A percentile compares a stretch with the other conserved stretches of the same genome.
Conservation (phyloP, 2,113 vertebrate species). For the Microtus richardsoni region DNA sequence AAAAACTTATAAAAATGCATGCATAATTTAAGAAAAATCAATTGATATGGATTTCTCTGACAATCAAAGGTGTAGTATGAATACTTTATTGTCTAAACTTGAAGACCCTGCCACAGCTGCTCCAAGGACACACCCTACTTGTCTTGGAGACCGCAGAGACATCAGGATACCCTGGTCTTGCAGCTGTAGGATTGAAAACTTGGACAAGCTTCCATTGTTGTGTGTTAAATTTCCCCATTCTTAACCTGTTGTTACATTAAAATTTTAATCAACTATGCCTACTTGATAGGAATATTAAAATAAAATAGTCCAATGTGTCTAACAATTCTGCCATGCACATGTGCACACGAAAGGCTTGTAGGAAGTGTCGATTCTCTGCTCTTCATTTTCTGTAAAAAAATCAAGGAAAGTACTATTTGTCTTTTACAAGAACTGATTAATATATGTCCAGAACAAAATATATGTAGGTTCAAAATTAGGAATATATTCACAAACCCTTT, state of each 20-base stretch:
- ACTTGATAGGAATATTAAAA: background rate
- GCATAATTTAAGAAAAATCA: constrained; percentile 78
- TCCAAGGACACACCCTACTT: constrained; percentile 42
- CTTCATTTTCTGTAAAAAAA: constrained; percentile 35
- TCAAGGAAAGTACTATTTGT: background rate
- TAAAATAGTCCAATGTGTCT: constrained; percentile 1
- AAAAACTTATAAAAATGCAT: constrained; percentile 75
- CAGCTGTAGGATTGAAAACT: constrained; percentile 34
- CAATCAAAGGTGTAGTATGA: constrained; percentile 78
- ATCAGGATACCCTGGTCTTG: constrained; percentile 34
- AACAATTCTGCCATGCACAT: background rate
- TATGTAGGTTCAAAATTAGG: background rate
- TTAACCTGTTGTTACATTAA: constrained; percentile 1
- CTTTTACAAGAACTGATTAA: background rate
- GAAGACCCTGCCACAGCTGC: constrained; percentile 9
- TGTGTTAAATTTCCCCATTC: background rate
- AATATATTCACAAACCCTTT: background rate
- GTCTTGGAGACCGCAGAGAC: constrained; percentile 31
- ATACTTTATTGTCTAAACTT: constrained; percentile 74
- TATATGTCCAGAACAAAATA: background rate
- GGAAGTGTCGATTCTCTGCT: background rate
- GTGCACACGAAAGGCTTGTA: background rate
- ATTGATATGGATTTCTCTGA: constrained; percentile 79
- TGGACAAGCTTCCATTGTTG: background rate
- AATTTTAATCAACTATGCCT: background rate